These are phyloP conservation scores for Miltochrista miniata DNA, from an alignment of 2,888 invertebrate species.

Conservation along the genomic window DNA sequence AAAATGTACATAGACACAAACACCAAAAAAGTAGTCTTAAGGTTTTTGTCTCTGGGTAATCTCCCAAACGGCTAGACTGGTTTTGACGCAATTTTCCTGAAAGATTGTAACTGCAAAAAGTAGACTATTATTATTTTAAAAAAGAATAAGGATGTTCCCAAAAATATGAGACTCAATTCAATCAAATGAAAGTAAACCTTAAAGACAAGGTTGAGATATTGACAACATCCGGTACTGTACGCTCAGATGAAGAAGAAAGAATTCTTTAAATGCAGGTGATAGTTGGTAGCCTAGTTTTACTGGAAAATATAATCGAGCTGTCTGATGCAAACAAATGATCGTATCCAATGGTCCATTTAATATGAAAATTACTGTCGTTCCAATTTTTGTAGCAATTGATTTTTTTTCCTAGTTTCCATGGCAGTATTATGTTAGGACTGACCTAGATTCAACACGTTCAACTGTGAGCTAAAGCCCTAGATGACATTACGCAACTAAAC, in stretches of 20 bases:
- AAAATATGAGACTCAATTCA: too few species aligned
- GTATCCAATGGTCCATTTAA: conserved; percentile 17
- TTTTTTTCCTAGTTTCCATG: conserved; percentile 19
- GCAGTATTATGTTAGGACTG: conserved; percentile 40
- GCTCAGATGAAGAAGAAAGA: too few species aligned
- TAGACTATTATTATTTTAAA: too few species aligned
- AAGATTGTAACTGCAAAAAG: too few species aligned
- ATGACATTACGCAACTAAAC: conserved; percentile 37
- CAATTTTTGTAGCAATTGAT: conserved; percentile 21
- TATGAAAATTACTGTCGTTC: conserved; percentile 23
- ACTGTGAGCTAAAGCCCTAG: conserved; percentile 58
- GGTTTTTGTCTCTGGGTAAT: too few species aligned
- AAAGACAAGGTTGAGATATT: too few species aligned
- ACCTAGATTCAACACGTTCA: conserved; percentile 53
- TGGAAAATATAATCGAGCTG: conserved; percentile 1
- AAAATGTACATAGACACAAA: too few species aligned
- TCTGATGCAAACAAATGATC: conserved; percentile 11
- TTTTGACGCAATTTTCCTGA: too few species aligned
- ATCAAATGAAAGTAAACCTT: too few species aligned
- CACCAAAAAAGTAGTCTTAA: too few species aligned
- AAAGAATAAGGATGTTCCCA: too few species aligned
- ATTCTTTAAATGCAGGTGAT: neutral
- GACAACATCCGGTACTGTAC: neutral
- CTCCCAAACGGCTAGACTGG: too few species aligned
- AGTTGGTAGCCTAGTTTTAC: neutral